These are phyloP conservation scores for Cerastis leucographa DNA, from an alignment of 2,888 invertebrate species.

Conservation along the genomic window DNA sequence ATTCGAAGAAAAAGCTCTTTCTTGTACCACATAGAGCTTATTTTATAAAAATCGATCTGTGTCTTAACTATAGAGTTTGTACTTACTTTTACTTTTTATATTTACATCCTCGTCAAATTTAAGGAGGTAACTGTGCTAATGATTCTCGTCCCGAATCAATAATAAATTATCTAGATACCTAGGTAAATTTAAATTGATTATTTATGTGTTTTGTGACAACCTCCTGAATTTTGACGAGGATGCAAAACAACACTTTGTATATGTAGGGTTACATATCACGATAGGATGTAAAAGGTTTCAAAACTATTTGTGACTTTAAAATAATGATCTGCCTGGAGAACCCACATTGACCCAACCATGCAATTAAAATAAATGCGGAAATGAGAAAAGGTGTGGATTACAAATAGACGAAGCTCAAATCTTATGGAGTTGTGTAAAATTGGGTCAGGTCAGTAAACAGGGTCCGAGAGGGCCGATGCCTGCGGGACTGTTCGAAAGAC, in stretches of 20 bases:
- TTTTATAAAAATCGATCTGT: background rate
- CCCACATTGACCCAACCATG: background rate
- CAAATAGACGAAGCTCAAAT: background rate
- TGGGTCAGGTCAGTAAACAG: no score
- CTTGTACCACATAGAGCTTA: background rate
- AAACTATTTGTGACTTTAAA: background rate
- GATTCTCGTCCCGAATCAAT: no score
- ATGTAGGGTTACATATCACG: background rate
- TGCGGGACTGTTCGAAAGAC: no score
- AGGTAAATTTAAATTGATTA: no score
- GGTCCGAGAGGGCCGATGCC: no score
- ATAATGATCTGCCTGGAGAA: background rate
- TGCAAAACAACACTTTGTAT: no score
- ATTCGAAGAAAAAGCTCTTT: background rate
- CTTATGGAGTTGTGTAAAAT: background rate
- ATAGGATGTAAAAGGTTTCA: background rate
- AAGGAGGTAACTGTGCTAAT: no score
- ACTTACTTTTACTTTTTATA: background rate
- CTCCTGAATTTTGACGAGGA: no score
- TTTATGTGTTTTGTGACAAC: no score
- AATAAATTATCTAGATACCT: no score
- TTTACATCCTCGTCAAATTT: no score
- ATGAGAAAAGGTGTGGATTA: background rate
- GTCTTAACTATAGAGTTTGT: background rate
- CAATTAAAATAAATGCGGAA: background rate